Conservation (phyloP, 2,888 invertebrate genomes). For the Trilocha varians region DNA sequence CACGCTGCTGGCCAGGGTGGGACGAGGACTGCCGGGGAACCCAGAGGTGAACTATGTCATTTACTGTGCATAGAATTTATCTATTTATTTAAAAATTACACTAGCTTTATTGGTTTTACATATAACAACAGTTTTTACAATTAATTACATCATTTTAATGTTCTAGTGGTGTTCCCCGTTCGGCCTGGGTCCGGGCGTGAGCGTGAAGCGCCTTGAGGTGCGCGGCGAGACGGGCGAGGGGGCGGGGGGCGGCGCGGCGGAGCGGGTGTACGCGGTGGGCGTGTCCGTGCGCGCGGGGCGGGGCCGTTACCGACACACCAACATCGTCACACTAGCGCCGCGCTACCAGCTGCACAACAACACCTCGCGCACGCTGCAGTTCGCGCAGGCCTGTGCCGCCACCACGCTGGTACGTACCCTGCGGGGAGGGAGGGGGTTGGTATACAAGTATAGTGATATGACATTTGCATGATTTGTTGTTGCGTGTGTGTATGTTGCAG, state of each 20-base stretch:
- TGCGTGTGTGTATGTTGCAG: no score
- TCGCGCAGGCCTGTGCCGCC: slow-evolving; percentile 91
- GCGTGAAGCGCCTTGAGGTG: slow-evolving; percentile 74
- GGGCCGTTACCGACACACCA: slow-evolving; percentile 91
- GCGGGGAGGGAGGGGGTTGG: no score
- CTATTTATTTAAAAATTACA: no score
- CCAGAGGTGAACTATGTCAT: slow-evolving; percentile 43
- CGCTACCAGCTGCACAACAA: slow-evolving; percentile 95
- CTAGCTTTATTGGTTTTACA: no score
- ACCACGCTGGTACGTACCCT: slow-evolving; percentile 77
- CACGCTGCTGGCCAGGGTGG: slow-evolving; percentile 84
- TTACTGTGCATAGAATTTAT: no score
- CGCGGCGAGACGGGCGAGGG: slow-evolving; percentile 47
- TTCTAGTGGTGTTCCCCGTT: slow-evolving; percentile 94
- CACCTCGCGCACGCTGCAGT: slow-evolving; percentile 82
- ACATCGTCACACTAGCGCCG: slow-evolving; percentile 93
- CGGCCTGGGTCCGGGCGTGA: slow-evolving; percentile 85
- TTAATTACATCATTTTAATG: no score
- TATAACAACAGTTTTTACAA: no score
- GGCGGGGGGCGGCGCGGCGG: slow-evolving; percentile 50
- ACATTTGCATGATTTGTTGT: no score
- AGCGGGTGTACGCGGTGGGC: slow-evolving; percentile 87
- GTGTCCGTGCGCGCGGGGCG: slow-evolving; percentile 90
- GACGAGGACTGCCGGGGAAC: slow-evolving; percentile 71
- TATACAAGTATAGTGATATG: no score